A percentile compares a stretch with the other conserved stretches of the same genome.
Evolutionary conservation across 2,113 vertebrate genomes (phyloP).

Genomic region (Mastomys coucha): DNA sequence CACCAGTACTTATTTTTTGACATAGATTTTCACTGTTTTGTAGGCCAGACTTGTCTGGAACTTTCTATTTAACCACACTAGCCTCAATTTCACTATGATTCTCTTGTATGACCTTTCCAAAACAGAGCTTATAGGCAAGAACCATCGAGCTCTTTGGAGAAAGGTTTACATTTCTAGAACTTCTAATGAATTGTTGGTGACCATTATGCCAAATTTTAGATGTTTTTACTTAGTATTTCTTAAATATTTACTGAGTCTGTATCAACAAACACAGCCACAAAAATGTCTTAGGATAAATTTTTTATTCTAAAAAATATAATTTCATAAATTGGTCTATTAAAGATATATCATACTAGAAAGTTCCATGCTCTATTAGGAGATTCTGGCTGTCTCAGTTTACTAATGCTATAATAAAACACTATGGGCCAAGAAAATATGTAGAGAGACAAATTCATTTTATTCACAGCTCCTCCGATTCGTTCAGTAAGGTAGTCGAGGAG

Average conservation of each 20-base stretch:
- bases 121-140: not conserved
- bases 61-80: not conserved
- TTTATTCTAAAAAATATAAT: not conserved
- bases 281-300: not conserved
- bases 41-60: no score
- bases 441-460: not conserved
- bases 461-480: no score
- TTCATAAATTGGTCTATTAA: not conserved
- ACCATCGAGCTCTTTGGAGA: not conserved
- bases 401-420: not conserved
- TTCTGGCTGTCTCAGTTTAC: accelerated
- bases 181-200: not conserved
- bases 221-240: not conserved
- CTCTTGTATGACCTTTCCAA: not conserved
- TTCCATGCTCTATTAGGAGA: not conserved
- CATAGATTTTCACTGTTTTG: accelerated
- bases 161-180: not conserved
- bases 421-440: not conserved
- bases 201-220: not conserved
- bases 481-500: no score
- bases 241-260: not conserved
- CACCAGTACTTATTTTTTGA: not conserved
- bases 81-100: no score
- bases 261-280: not conserved
- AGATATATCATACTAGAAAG: not conserved